Conservation (phyloP, 1,140 invertebrate species). For the Zaprionus tsacasi region DNA sequence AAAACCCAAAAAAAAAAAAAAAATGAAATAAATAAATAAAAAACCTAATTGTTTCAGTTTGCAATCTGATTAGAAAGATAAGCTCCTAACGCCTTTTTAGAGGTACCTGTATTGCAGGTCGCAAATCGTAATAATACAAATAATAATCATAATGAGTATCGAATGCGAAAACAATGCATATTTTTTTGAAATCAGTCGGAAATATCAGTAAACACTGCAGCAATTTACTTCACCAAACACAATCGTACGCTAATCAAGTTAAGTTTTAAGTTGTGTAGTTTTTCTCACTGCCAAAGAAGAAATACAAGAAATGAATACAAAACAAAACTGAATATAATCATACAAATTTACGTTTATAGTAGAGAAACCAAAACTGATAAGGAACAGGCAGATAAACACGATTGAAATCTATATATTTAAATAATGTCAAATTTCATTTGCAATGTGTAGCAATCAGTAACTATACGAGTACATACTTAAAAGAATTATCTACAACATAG, state of each 20-base stretch:
- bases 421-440: conserved; percentile 66
- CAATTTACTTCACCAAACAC: conserved; percentile 33
- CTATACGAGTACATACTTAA: conserved; percentile 52
- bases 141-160: neutral
- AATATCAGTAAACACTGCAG: neutral
- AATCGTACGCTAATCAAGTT: conserved; percentile 31
- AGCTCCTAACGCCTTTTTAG: conserved; percentile 61
- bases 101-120: conserved; percentile 73
- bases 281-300: conserved; percentile 74
- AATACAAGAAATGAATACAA: conserved; percentile 35
- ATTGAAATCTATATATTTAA: conserved; percentile 6
- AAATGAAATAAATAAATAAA: neutral
- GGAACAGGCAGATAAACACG: neutral
- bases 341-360: conserved; percentile 28
- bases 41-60: conserved; percentile 18
- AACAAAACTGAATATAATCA: conserved; percentile 14
- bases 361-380: conserved; percentile 21
- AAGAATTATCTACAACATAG: conserved; percentile 59
- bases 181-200: neutral
- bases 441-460: conserved; percentile 79
- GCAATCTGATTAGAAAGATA: conserved; percentile 14
- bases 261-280: conserved; percentile 62
- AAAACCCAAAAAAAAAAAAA: conserved; percentile 24
- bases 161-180: conserved; percentile 15
- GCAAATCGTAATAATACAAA: conserved; percentile 23